These are phyloP conservation scores for Apostichopus leukothele DNA, from an alignment of 53 echinoderm and acorn worm species.

Conservation along the genomic window DNA sequence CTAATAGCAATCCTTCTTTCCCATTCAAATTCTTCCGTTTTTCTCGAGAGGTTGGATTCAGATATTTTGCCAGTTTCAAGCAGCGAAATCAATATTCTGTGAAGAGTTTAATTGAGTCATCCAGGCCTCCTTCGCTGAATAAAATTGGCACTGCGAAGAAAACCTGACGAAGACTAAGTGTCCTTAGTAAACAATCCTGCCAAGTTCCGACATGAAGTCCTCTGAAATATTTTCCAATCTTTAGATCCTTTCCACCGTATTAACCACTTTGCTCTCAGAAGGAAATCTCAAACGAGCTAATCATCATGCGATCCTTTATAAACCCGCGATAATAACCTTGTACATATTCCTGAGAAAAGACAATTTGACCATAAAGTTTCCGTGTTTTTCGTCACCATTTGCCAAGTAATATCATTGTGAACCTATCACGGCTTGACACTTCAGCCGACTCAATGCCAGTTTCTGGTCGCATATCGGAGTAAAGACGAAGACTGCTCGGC, in stretches of 20 bases:
- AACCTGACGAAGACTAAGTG: not conserved
- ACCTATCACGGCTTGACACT: not conserved
- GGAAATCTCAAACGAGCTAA: not conserved
- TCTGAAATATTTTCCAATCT: not conserved
- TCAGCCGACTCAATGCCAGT: not conserved
- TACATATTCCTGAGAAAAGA: not conserved
- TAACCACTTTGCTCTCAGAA: not conserved
- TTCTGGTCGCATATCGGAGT: not conserved
- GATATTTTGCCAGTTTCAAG: slow-evolving; percentile 6
- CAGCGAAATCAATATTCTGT: slow-evolving; percentile 22
- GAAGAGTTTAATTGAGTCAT: slow-evolving; percentile 34
- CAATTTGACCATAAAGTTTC: not conserved
- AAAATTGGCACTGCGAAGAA: not conserved
- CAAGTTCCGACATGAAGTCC: not conserved
- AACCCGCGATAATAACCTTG: not conserved
- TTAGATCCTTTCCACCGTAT: slow-evolving; percentile 1
- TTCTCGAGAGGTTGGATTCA: not conserved
- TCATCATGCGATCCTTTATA: not conserved
- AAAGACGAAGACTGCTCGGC: not conserved
- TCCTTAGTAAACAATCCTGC: not conserved
- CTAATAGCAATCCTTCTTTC: not conserved
- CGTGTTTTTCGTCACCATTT: not conserved
- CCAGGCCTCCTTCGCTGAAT: slow-evolving; percentile 4
- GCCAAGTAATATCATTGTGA: slow-evolving; percentile 5
- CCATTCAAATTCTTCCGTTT: not conserved